A percentile compares a stretch with the other conserved stretches of the same genome.
These are phyloP conservation scores for Brachionus calyciflorus DNA, from an alignment of 1,140 invertebrate species.

Conservation along the genomic window DNA sequence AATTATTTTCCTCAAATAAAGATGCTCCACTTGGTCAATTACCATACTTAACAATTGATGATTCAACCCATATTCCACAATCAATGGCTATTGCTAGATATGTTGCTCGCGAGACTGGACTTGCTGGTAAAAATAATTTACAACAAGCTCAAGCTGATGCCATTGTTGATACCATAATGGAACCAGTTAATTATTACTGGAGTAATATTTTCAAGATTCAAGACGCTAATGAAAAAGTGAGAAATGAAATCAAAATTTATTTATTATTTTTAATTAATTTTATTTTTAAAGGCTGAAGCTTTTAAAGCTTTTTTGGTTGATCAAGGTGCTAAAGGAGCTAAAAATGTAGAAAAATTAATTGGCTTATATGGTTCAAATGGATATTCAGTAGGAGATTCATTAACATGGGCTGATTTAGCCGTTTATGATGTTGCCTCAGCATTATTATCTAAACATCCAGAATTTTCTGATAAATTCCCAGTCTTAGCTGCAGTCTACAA, in stretches of 20 bases:
- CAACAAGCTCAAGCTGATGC: conserved; percentile 27
- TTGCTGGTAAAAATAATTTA: background rate
- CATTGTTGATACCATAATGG: conserved; percentile 34
- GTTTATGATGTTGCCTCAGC: conserved; percentile 5
- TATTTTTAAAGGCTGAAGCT: conserved; percentile 1
- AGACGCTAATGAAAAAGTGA: conserved; percentile 13
- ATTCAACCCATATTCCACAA: background rate
- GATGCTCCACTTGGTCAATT: conserved; percentile 31
- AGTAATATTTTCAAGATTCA: background rate
- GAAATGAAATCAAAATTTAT: background rate
- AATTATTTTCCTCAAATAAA: background rate
- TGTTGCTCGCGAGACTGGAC: conserved; percentile 1
- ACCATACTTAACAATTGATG: conserved; percentile 22
- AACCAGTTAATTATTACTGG: background rate
- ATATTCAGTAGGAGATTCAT: conserved; percentile 13
- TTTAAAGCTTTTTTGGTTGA: background rate
- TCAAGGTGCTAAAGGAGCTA: conserved; percentile 23
- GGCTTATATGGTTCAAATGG: conserved; percentile 32
- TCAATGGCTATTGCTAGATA: conserved; percentile 37
- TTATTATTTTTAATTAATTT: background rate
- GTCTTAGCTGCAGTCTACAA: background rate
- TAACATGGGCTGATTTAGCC: conserved; percentile 37
- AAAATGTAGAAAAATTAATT: conserved; percentile 37
- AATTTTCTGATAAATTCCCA: conserved; percentile 15
- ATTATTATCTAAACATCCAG: background rate